These are phyloP conservation scores for Danio albolineatus DNA, from an alignment of 2,797 vertebrate genomes.

Conservation along the genomic window DNA sequence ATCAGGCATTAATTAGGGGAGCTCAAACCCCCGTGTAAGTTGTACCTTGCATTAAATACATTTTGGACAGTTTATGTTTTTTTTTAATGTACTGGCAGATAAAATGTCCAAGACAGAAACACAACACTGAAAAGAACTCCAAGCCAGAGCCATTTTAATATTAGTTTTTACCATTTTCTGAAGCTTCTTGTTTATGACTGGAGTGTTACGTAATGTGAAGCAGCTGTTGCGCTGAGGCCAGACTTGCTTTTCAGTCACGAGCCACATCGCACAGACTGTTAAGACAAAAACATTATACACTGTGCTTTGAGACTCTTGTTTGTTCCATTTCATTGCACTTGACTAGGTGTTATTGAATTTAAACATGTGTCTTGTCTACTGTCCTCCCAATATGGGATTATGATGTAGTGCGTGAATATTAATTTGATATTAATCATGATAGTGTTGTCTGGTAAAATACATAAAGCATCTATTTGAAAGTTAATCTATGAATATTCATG, in stretches of 20 bases:
- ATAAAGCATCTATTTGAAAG: neutral
- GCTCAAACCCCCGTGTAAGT: too few relatives aligned
- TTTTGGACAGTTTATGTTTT: neutral
- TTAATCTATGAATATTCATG: neutral
- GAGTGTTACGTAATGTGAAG: slow-evolving; percentile 26
- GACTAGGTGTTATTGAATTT: neutral
- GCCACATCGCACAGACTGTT: neutral
- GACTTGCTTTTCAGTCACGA: neutral
- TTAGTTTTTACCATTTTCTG: neutral
- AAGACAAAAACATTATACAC: neutral
- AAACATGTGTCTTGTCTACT: neutral
- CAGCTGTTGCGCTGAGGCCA: slow-evolving; percentile 19
- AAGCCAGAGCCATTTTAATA: neutral
- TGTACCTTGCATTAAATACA: too few relatives aligned
- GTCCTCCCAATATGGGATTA: neutral
- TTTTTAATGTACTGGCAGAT: neutral
- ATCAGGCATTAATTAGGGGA: too few relatives aligned
- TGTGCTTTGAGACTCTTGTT: neutral
- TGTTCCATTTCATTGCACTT: neutral
- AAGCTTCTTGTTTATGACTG: neutral
- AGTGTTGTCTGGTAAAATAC: neutral
- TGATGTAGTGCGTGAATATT: slow-evolving; percentile 1
- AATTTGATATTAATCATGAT: neutral
- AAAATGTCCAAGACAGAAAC: too few relatives aligned
- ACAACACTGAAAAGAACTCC: neutral